Percentiles rank a stretch among this genome's conserved stretches.
Evolutionary conservation across 2,888 invertebrate species (phyloP).

Genomic region (Epicampocera succincta): DNA sequence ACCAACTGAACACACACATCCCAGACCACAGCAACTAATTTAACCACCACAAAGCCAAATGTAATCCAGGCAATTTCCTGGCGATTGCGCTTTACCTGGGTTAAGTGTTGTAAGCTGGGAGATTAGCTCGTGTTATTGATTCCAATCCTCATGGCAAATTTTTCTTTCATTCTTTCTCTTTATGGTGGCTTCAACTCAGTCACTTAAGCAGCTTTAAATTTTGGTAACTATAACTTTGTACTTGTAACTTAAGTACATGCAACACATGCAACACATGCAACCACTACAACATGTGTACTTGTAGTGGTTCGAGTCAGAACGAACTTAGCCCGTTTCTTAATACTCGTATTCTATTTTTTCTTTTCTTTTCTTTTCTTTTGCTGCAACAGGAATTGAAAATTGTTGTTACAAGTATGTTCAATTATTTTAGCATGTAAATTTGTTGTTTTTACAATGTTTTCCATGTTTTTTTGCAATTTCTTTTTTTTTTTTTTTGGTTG

Average conservation of each 20-base stretch:
- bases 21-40: slow-evolving; percentile 25
- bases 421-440: slow-evolving; percentile 79
- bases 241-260: slow-evolving; percentile 51
- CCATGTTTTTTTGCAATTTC: slow-evolving; percentile 27
- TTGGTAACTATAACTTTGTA: slow-evolving; percentile 51
- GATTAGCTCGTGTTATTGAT: slow-evolving; percentile 68
- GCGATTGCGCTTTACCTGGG: slow-evolving; percentile 9
- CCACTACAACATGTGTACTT: slow-evolving; percentile 38
- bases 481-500: slow-evolving; percentile 25
- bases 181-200: not conserved
- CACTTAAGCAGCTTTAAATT: slow-evolving; percentile 43
- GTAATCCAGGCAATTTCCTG: slow-evolving; percentile 48
- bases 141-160: slow-evolving; percentile 16
- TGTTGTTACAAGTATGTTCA: slow-evolving; percentile 75
- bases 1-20: slow-evolving; percentile 6
- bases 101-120: slow-evolving; percentile 39
- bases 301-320: not conserved
- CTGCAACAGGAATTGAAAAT: slow-evolving; percentile 75
- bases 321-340: not conserved
- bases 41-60: slow-evolving; percentile 3
- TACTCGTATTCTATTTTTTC: slow-evolving; percentile 1
- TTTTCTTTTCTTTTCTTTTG: not conserved
- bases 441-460: slow-evolving; percentile 72
- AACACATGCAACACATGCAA: slow-evolving; percentile 64
- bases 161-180: slow-evolving; percentile 3